Percentiles rank a stretch among this genome's conserved stretches.
phyloP scores from a whole-genome alignment of 2,797 vertebrate species.

The Syngnathus acus region DNA sequence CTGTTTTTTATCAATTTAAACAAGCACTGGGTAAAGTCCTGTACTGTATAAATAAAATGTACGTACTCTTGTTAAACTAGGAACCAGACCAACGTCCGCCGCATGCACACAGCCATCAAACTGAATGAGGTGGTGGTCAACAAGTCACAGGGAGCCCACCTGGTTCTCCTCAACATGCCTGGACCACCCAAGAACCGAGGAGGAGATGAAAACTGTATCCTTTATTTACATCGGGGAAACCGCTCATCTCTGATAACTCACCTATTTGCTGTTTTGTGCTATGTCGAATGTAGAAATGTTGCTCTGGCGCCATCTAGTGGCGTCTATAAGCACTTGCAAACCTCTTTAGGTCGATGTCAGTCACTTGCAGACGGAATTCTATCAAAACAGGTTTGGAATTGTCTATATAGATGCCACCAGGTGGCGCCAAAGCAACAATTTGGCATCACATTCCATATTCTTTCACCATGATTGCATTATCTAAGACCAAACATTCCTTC shows the following conservation, averaged over 20 bases:
- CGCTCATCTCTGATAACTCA: neutral
- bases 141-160: constrained; percentile 88
- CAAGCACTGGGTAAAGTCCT: neutral
- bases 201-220: constrained; percentile 98
- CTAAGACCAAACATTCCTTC: constrained; percentile 16
- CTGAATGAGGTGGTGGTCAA: constrained; percentile 82
- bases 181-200: constrained; percentile 86
- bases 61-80: constrained; percentile 50
- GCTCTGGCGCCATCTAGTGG: no score
- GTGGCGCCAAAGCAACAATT: neutral
- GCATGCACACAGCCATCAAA: constrained; percentile 83
- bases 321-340: no score
- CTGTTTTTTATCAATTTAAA: neutral
- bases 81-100: constrained; percentile 88
- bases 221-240: constrained; percentile 26
- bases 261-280: no score
- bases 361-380: no score
- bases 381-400: neutral
- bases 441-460: neutral
- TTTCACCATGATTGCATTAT: neutral
- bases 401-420: neutral
- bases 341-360: no score
- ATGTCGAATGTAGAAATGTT: no score
- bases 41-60: neutral
- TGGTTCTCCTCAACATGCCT: constrained; percentile 95